Evolutionary conservation across 2,888 invertebrate genomes (phyloP).

Genomic region (Melikaiella ostensackeni): DNA sequence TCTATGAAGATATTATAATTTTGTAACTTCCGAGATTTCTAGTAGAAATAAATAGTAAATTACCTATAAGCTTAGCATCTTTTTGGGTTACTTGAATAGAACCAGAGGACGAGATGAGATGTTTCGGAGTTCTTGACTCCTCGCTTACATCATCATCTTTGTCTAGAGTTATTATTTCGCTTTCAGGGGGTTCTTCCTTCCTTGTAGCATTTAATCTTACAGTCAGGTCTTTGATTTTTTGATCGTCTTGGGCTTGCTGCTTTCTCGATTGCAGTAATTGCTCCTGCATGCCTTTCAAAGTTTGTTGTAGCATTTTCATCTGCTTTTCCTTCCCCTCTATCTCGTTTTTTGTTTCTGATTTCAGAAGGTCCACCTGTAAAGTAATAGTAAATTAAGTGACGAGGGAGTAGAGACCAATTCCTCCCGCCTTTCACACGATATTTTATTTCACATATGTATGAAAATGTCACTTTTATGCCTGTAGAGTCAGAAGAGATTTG

Average conservation of each 20-base stretch:
- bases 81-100: constrained; percentile 77
- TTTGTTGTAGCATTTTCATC: constrained; percentile 85
- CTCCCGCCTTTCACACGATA: too few species aligned
- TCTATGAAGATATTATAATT: too few species aligned
- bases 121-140: constrained; percentile 70
- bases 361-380: constrained; percentile 85
- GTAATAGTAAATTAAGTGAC: background rate
- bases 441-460: too few species aligned
- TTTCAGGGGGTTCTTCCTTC: constrained; percentile 73
- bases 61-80: constrained; percentile 88
- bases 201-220: constrained; percentile 73
- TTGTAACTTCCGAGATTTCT: background rate
- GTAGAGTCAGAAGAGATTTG: too few species aligned
- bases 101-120: constrained; percentile 62
- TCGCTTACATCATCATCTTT: constrained; percentile 74
- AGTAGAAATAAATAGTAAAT: constrained; percentile 18
- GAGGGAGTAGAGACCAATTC: too few species aligned
- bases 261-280: constrained; percentile 81
- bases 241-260: constrained; percentile 79
- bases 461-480: too few species aligned
- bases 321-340: constrained; percentile 92
- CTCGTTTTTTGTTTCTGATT: constrained; percentile 88
- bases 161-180: constrained; percentile 78
- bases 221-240: constrained; percentile 79
- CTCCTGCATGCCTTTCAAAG: constrained; percentile 81